These are phyloP conservation scores for Pelecanoides urinatrix DNA, from an alignment of 2,113 vertebrate genomes.

Conservation along the genomic window DNA sequence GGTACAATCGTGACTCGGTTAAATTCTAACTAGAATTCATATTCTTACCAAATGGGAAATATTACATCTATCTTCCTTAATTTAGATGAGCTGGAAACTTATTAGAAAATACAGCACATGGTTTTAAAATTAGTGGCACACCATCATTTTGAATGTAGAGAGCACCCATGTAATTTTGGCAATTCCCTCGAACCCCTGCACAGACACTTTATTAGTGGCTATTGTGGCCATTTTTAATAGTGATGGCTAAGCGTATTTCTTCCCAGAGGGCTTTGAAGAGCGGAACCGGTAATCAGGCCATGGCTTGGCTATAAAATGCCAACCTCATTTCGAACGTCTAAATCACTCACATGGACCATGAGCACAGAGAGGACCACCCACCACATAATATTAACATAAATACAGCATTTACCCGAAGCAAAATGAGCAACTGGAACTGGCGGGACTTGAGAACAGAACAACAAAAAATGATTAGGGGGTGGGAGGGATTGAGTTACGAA, in stretches of 20 bases:
- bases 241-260: conserved; percentile 36
- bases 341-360: conserved; percentile 32
- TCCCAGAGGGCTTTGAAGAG: conserved; percentile 37
- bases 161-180: background rate
- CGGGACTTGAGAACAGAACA: background rate
- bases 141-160: background rate
- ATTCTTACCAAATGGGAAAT: background rate
- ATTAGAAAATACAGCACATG: background rate
- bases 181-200: background rate
- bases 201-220: conserved; percentile 26
- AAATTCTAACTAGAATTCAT: background rate
- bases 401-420: background rate
- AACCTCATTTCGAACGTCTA: conserved; percentile 26
- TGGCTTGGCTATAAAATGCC: conserved; percentile 54
- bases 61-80: background rate
- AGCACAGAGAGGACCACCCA: conserved; percentile 48
- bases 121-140: background rate
- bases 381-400: conserved; percentile 44
- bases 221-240: background rate
- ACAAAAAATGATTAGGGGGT: conserved; percentile 29
- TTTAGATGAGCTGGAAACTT: background rate
- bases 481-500: conserved; percentile 24
- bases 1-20: background rate
- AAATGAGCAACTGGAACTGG: conserved; percentile 3
- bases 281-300: conserved; percentile 28